Evolutionary conservation across 2,797 vertebrate genomes (phyloP).

Genomic region (Trematomus bernacchii): DNA sequence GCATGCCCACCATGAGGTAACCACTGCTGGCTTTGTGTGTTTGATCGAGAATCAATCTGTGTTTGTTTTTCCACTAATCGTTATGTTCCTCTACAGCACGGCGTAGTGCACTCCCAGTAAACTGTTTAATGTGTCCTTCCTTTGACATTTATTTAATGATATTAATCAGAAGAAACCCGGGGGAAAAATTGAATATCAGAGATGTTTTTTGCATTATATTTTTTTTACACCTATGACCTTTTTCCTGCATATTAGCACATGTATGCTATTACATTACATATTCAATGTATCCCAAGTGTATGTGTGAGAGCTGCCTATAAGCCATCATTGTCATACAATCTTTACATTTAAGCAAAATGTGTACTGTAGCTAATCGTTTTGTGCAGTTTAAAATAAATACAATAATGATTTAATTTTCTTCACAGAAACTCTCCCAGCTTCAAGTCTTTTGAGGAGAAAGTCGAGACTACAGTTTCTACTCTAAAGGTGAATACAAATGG

Average conservation of each 20-base stretch:
- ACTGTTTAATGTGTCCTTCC: background rate
- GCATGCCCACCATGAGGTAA: slow-evolving; percentile 99
- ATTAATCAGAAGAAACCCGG: background rate
- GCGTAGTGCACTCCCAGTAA: background rate
- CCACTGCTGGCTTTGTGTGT: slow-evolving; percentile 21
- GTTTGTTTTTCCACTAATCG: background rate
- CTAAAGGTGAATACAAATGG: slow-evolving; percentile 88
- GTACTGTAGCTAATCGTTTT: background rate
- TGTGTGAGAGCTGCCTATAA: background rate
- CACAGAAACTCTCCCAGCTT: slow-evolving; percentile 97
- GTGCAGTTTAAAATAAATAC: background rate
- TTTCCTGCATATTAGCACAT: background rate
- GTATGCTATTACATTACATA: background rate
- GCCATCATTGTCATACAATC: background rate
- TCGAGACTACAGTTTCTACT: slow-evolving; percentile 94
- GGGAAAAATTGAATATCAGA: background rate
- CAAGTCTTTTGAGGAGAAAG: slow-evolving; percentile 97
- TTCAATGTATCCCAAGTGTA: background rate
- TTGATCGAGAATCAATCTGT: background rate
- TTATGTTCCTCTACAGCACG: background rate
- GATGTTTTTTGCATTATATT: background rate
- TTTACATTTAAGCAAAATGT: background rate
- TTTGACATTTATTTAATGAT: background rate
- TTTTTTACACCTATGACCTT: background rate
- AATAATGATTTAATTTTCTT: slow-evolving; percentile 25